Conservation (phyloP, 2,888 invertebrate species). For the Cosmorhoe ocellata region DNA sequence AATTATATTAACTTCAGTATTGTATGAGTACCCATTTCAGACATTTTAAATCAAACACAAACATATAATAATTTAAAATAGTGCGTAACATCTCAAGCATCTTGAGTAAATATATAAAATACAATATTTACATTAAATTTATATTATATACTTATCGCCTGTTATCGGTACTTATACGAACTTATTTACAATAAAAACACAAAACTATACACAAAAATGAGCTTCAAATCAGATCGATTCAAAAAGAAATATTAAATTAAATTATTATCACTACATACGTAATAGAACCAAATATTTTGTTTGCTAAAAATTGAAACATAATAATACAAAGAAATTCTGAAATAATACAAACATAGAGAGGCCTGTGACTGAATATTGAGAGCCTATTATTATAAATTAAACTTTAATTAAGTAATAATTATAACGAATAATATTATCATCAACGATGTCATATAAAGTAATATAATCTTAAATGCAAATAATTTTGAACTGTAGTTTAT, state of each 20-base stretch:
- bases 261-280: too few relatives aligned
- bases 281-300: constrained; percentile 18
- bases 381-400: neutral
- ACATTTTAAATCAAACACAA: constrained; percentile 35
- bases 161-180: constrained; percentile 41
- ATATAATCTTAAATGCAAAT: constrained; percentile 30
- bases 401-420: neutral
- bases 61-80: constrained; percentile 42
- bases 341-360: neutral
- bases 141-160: constrained; percentile 32
- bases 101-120: constrained; percentile 59
- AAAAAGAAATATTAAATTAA: constrained; percentile 15
- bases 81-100: constrained; percentile 52
- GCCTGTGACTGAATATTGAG: neutral
- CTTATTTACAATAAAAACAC: constrained; percentile 33
- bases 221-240: constrained; percentile 35
- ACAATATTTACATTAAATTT: constrained; percentile 64
- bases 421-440: neutral
- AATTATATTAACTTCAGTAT: constrained; percentile 28
- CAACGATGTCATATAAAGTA: too few relatives aligned
- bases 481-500: constrained; percentile 47
- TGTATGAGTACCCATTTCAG: constrained; percentile 53
- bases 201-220: constrained; percentile 31
- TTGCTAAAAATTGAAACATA: constrained; percentile 1
- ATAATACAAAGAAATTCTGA: constrained; percentile 11